Conservation (phyloP, 2,113 vertebrate genomes). For the Gadus macrocephalus region DNA sequence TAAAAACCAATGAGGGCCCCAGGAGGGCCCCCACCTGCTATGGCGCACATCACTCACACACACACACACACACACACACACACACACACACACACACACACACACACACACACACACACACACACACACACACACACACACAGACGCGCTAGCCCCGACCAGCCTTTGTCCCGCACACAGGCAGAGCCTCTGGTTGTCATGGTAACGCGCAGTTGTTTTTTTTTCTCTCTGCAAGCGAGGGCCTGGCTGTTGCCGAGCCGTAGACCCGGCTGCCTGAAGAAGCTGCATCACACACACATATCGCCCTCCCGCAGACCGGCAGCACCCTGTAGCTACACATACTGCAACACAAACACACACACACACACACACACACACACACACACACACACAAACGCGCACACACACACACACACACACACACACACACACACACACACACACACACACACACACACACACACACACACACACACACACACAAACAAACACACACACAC, state of each 20-base stretch:
- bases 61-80: constrained; percentile 30
- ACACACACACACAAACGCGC: too few relatives aligned
- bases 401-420: too few relatives aligned
- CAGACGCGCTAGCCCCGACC: constrained; percentile 79
- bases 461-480: too few relatives aligned
- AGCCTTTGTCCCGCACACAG: constrained; percentile 80
- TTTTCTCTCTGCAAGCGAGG: constrained; percentile 63
- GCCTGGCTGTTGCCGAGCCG: constrained; percentile 77
- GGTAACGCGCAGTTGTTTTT: constrained; percentile 79
- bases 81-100: constrained; percentile 46
- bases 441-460: too few relatives aligned
- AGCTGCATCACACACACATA: too few relatives aligned
- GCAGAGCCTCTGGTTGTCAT: constrained; percentile 87
- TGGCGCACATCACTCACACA: too few relatives aligned
- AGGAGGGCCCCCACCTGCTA: constrained; percentile 59
- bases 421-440: too few relatives aligned
- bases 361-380: too few relatives aligned
- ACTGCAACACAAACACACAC: too few relatives aligned
- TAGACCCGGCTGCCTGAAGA: constrained; percentile 24
- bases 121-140: constrained; percentile 35
- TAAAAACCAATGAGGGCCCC: constrained; percentile 68
- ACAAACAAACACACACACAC: too few relatives aligned
- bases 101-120: constrained; percentile 19
- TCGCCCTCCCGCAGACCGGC: too few relatives aligned
- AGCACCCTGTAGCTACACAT: too few relatives aligned